Evolutionary conservation across 2,113 vertebrate species (phyloP).

Genomic region (Gavialis gangeticus): DNA sequence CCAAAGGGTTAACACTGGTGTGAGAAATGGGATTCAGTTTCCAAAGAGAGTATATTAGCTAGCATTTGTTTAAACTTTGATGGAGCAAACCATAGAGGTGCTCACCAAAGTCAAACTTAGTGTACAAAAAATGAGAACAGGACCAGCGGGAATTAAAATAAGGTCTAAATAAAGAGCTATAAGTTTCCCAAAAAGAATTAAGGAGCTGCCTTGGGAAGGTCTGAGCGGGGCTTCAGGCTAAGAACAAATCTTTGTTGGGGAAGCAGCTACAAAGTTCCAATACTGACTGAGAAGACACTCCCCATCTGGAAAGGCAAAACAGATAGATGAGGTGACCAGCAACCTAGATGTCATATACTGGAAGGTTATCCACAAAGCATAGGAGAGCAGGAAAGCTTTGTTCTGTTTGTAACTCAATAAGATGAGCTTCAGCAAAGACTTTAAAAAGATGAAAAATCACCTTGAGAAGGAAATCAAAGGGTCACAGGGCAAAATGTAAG

Average conservation of each 20-base stretch:
- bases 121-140: background rate
- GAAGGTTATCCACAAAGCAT: background rate
- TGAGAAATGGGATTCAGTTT: background rate
- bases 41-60: background rate
- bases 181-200: background rate
- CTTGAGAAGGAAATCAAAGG: background rate
- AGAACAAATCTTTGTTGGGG: background rate
- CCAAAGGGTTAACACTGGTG: fast-evolving
- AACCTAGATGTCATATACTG: background rate
- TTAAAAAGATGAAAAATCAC: background rate
- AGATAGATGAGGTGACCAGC: background rate
- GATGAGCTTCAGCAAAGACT: background rate
- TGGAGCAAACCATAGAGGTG: background rate
- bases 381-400: background rate
- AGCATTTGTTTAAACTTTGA: background rate
- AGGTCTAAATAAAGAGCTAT: constrained; percentile 15
- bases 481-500: background rate
- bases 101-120: background rate
- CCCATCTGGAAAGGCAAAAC: fast-evolving
- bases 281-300: background rate
- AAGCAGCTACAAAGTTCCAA: background rate
- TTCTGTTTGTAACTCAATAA: background rate
- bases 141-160: background rate
- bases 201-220: fast-evolving
- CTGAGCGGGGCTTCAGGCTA: background rate